These are phyloP conservation scores for Mormyrops attenuatus DNA, from an alignment of 2,797 vertebrate species.

Conservation along the genomic window DNA sequence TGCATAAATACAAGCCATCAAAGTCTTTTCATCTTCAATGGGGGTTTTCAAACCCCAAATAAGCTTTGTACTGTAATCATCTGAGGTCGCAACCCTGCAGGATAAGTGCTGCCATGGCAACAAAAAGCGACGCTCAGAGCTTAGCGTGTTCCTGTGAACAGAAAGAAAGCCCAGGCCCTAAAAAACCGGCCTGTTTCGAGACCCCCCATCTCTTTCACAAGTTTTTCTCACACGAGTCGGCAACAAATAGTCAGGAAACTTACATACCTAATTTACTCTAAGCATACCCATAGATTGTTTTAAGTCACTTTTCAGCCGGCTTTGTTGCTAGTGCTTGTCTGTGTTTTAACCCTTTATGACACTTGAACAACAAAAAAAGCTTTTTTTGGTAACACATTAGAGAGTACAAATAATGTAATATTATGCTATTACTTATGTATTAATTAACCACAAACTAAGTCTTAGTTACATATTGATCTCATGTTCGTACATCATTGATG, in stretches of 20 bases:
- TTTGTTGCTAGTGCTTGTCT: background rate
- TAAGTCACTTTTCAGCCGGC: background rate
- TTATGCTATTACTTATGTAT: background rate
- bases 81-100: constrained; percentile 99
- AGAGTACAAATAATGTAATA: background rate
- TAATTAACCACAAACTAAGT: background rate
- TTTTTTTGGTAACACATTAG: background rate
- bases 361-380: background rate
- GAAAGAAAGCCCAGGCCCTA: constrained; percentile 76
- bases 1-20: constrained; percentile 99
- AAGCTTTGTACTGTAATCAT: constrained; percentile 99
- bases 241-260: background rate
- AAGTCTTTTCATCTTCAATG: constrained; percentile 99
- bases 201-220: constrained; percentile 53
- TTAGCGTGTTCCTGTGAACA: constrained; percentile 97
- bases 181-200: constrained; percentile 73
- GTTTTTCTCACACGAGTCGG: background rate
- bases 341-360: background rate
- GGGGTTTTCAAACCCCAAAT: constrained; percentile 98
- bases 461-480: background rate
- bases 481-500: background rate
- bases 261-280: background rate
- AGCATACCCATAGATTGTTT: background rate
- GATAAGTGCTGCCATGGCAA: constrained; percentile 99
- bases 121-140: constrained; percentile 99